phyloP scores from a whole-genome alignment of 2,113 vertebrate genomes.

The Sphaerodactylus townsendi region DNA sequence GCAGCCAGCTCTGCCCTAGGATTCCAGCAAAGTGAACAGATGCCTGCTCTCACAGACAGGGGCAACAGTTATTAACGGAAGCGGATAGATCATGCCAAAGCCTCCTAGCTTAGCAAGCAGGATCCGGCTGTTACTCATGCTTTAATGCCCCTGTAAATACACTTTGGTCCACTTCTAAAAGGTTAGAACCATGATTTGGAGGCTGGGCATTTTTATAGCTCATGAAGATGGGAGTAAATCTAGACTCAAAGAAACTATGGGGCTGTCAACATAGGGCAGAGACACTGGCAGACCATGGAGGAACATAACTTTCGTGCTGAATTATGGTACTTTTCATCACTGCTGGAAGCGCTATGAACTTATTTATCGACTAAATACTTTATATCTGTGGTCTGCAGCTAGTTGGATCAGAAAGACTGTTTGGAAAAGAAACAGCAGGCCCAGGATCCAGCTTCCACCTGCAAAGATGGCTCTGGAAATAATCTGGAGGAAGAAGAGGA shows the following conservation, averaged over 20 bases:
- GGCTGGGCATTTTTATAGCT: constrained; percentile 1
- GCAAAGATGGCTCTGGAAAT: no score
- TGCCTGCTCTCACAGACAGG: not conserved
- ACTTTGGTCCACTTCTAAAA: constrained; percentile 24
- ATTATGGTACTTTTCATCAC: not conserved
- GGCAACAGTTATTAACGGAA: not conserved
- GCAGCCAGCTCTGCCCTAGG: not conserved
- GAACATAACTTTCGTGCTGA: not conserved
- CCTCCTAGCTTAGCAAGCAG: constrained; percentile 9
- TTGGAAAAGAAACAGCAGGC: no score
- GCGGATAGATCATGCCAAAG: not conserved
- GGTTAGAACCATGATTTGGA: constrained; percentile 12
- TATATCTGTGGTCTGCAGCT: not conserved
- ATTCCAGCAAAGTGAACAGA: not conserved
- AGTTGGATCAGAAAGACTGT: no score
- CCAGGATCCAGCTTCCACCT: no score
- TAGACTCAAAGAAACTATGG: not conserved
- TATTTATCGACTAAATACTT: not conserved
- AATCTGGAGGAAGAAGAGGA: no score
- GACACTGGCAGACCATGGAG: not conserved
- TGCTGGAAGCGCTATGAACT: no score
- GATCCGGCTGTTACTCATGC: not conserved
- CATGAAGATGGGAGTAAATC: not conserved
- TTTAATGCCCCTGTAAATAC: constrained; percentile 29
- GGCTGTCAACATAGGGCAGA: not conserved